Conservation (phyloP, 2,888 invertebrate species). For the Macrosiphum euphorbiae region DNA sequence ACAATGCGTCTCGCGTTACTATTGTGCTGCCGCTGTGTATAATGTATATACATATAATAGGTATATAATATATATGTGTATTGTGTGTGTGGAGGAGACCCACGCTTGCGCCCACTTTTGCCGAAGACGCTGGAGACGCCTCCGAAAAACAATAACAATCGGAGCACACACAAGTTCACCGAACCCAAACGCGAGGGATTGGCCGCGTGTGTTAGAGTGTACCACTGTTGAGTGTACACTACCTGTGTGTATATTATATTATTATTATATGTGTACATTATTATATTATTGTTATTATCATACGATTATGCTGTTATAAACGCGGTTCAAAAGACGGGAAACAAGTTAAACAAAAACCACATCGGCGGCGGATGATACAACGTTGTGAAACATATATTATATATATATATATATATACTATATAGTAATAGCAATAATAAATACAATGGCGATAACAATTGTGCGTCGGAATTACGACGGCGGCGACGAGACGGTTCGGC, state of each 20-base stretch:
- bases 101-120: conserved; percentile 56
- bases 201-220: background rate
- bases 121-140: conserved; percentile 31
- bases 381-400: conserved; percentile 23
- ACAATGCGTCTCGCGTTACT: background rate
- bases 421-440: background rate
- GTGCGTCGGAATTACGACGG: conserved; percentile 29
- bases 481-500: background rate
- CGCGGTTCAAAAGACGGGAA: conserved; percentile 46
- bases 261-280: background rate
- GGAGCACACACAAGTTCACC: conserved; percentile 54
- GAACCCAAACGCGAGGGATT: conserved; percentile 47
- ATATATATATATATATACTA: background rate
- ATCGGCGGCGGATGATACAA: background rate
- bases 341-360: conserved; percentile 12
- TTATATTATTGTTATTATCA: conserved; percentile 10
- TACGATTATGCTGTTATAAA: background rate
- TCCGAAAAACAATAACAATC: conserved; percentile 61
- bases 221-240: background rate
- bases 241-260: background rate
- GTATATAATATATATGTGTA: background rate
- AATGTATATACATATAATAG: background rate
- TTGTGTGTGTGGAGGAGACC: background rate
- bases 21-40: background rate
- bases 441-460: conserved; percentile 11